Evolutionary conservation across 1,140 invertebrate species (phyloP), one percentile per base, ranked within the genome.

Genomic region (Drosophila sulfurigaster): DNA sequence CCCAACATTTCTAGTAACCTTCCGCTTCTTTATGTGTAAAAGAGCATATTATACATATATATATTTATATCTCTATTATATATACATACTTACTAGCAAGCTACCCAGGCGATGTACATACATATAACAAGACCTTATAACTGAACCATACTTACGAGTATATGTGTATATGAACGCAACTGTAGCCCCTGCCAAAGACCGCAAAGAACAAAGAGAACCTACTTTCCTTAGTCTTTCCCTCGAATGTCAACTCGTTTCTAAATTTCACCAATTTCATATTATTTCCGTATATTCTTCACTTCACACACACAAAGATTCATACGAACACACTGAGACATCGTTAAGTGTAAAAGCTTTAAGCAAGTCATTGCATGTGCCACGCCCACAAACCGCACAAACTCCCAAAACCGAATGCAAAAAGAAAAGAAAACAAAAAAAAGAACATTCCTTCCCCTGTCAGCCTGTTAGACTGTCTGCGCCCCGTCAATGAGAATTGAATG

Each of bases 21-120:
- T 76, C 60, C 68, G 52, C 68, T 76, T 72, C 68, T 72, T 62
- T 45, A 56, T 56, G 54, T 64, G 51, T 51, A 25, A 30, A 30
- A 32, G 7, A 5, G 49, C 41, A 49, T 38, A 35, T 75, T 64
- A 69, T 15, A 5, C 28, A 59, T 60, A 43, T 60, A 51, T 38
- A 68, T 25, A 51, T 52, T 52, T 52, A 54, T 66, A 46, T 66
- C 30, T 48, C 49, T 60, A 43, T 49, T 76, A 72, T 64, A 64
- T 68, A 71, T 79, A 78, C 65, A 71, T 79, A 78, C 65, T 85
- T 89, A 89, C 77, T 89, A 89, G 86, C 85, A 89, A 89, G 85
- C 85, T 89, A 89, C 85, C 85, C 85, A 89, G 85, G 86, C 86
- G 85, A 88, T 88, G 85, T 88, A 81, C 86, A 87, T 87, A 87